phyloP scores from a whole-genome alignment of 2,113 vertebrate genomes.

The Eurypyga helias region DNA sequence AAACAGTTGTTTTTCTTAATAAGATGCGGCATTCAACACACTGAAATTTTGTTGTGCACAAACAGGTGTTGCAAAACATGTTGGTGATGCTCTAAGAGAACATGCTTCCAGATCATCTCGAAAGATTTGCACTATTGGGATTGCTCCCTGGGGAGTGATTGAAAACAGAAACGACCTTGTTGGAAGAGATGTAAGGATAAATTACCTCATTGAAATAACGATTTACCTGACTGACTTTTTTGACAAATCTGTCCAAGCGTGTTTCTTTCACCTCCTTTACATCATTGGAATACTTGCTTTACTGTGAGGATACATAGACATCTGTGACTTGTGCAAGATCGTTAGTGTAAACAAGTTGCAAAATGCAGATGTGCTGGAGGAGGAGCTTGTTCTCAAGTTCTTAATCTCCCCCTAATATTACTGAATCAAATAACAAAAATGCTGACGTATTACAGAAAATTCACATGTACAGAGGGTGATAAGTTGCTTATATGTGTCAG shows the following conservation, averaged over 20 bases:
- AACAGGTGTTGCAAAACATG: slow-evolving; percentile 97
- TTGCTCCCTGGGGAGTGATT: slow-evolving; percentile 97
- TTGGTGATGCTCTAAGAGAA: slow-evolving; percentile 96
- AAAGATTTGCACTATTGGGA: slow-evolving; percentile 98
- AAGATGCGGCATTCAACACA: background rate
- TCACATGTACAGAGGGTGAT: background rate
- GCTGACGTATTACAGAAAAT: background rate
- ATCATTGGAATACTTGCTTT: background rate
- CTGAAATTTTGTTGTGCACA: background rate
- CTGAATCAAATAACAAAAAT: background rate
- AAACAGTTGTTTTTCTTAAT: background rate
- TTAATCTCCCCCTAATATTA: background rate
- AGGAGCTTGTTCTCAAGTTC: background rate
- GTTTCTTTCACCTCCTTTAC: background rate
- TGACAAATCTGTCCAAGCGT: background rate
- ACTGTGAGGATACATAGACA: background rate
- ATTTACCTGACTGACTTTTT: background rate
- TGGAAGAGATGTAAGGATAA: slow-evolving; percentile 93
- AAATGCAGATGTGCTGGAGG: background rate
- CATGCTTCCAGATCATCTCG: slow-evolving; percentile 94
- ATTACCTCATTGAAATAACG: background rate
- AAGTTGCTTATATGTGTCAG: background rate
- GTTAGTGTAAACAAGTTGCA: slow-evolving; percentile 6
- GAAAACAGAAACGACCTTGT: slow-evolving; percentile 98
- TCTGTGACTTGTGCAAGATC: background rate